phyloP scores from a whole-genome alignment of 2,888 invertebrate species.

The Pasiphila rectangulata region DNA sequence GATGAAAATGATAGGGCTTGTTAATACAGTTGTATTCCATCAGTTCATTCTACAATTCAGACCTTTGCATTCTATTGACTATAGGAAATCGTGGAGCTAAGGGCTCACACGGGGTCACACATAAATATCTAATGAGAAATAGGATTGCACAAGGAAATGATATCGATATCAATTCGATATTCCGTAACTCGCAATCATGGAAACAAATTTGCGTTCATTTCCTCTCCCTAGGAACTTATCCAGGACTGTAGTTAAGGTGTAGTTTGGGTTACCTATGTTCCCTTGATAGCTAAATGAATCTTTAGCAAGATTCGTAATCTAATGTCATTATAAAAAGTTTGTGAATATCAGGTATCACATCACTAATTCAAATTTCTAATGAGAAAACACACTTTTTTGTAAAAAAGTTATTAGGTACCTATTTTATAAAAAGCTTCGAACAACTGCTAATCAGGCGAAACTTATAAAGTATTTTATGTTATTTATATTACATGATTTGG shows the following conservation, averaged over 20 bases:
- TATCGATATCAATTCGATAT: constrained; percentile 75
- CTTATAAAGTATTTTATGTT: too few species aligned
- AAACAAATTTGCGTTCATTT: constrained; percentile 80
- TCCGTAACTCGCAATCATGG: constrained; percentile 74
- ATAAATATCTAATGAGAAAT: constrained; percentile 69
- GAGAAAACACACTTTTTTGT: too few species aligned
- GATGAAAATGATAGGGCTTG: neutral
- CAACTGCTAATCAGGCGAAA: too few species aligned
- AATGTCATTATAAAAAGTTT: too few species aligned
- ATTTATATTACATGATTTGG: too few species aligned
- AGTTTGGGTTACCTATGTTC: neutral
- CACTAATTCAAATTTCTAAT: too few species aligned
- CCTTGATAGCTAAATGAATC: neutral
- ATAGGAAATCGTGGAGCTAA: constrained; percentile 45
- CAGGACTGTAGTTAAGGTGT: constrained; percentile 26
- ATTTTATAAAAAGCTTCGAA: too few species aligned
- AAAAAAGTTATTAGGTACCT: too few species aligned
- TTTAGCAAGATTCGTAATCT: too few species aligned
- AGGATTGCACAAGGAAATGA: constrained; percentile 70
- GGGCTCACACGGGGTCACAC: constrained; percentile 69
- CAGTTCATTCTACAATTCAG: constrained; percentile 9
- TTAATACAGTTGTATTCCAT: constrained; percentile 12
- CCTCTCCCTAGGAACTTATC: constrained; percentile 67
- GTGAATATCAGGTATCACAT: too few species aligned
- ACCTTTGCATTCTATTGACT: neutral